phyloP scores from a whole-genome alignment of 2,113 vertebrate genomes.

The Lasiurus cinereus region DNA sequence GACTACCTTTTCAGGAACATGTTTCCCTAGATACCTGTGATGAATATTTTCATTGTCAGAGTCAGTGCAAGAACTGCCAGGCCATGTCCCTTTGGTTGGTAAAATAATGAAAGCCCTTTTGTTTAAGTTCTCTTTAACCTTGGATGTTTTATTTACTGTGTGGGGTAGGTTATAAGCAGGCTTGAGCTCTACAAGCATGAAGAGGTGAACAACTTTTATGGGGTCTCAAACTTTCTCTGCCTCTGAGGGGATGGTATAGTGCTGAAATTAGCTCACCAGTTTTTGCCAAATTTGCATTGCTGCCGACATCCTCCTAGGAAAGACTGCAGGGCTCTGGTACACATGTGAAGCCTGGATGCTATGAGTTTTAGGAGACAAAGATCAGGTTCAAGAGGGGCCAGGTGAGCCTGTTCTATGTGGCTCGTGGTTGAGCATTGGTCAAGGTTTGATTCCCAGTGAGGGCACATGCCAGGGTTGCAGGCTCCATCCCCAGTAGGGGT shows the following conservation, averaged over 20 bases:
- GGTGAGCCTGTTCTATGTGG: too few species aligned
- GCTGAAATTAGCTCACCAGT: not conserved
- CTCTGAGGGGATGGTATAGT: not conserved
- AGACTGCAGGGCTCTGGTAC: too few species aligned
- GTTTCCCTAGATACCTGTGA: not conserved
- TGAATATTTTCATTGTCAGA: not conserved
- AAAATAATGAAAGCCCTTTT: not conserved
- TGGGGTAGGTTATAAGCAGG: not conserved
- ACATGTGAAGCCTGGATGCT: too few species aligned
- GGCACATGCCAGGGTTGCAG: too few species aligned
- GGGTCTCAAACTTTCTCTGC: not conserved
- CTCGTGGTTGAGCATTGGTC: too few species aligned
- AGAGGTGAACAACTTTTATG: not conserved
- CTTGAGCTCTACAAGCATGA: not conserved
- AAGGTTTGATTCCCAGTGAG: too few species aligned
- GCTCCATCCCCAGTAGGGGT: too few species aligned
- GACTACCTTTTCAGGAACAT: not conserved
- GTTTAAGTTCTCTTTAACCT: not conserved
- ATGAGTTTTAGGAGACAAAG: too few species aligned
- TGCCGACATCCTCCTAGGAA: too few species aligned
- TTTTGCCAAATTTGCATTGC: too few species aligned
- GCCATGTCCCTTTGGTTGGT: not conserved
- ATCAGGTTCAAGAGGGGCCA: too few species aligned
- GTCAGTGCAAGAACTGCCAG: not conserved
- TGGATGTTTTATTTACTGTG: not conserved